A percentile compares a stretch with the other conserved stretches of the same genome.
Evolutionary conservation across 2,113 vertebrate genomes (phyloP).

Genomic region (Sinocyclocheilus rhinocerous): DNA sequence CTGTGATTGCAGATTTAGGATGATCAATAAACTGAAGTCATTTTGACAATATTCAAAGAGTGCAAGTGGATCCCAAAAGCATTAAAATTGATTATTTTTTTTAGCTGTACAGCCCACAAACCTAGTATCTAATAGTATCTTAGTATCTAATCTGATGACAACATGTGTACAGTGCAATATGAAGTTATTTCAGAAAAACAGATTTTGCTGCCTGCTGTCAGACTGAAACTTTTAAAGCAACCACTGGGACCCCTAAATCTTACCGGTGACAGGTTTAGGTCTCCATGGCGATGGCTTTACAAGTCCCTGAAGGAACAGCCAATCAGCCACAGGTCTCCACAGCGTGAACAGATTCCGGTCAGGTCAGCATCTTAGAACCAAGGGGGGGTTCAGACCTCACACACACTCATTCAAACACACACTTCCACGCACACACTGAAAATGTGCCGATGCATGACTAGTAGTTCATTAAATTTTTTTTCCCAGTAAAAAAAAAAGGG

Average conservation of each 20-base stretch:
- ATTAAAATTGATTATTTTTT: not conserved
- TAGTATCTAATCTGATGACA: not conserved
- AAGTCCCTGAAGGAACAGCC: constrained; percentile 21
- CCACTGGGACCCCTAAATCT: constrained; percentile 39
- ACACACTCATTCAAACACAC: constrained; percentile 36
- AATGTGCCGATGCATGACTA: constrained; percentile 4
- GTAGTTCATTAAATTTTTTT: constrained; percentile 21
- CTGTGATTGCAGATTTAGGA: not conserved
- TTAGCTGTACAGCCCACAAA: not conserved
- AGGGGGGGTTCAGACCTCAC: constrained; percentile 39
- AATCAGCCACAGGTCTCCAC: constrained; percentile 4
- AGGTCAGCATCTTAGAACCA: constrained; percentile 26
- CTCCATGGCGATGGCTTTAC: constrained; percentile 21
- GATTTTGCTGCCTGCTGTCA: not conserved
- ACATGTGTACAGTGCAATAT: not conserved
- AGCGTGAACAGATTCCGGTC: not conserved
- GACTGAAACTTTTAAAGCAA: constrained; percentile 19
- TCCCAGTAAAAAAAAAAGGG: not conserved
- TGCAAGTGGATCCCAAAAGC: not conserved
- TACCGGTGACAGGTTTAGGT: constrained; percentile 33
- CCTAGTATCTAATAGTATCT: not conserved
- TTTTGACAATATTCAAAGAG: not conserved
- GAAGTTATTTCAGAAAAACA: constrained; percentile 14
- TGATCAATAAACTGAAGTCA: not conserved
- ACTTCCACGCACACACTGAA: constrained; percentile 6